Percentiles rank a stretch among this genome's conserved stretches.
These are phyloP conservation scores for Hapalemur alaotrensis DNA, from an alignment of 2,797 vertebrate species.

Conservation along the genomic window DNA sequence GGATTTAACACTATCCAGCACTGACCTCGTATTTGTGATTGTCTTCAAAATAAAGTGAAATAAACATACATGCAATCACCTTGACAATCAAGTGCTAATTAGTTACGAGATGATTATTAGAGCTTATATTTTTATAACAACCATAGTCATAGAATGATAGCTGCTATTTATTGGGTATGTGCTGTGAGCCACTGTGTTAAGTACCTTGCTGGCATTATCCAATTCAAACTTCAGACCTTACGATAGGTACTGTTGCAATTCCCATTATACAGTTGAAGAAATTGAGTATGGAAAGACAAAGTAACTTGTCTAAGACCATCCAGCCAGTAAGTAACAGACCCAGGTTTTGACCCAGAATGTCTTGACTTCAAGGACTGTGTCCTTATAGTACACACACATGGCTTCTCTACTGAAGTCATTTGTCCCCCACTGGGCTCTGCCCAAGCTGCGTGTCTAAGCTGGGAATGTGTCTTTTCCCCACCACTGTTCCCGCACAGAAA, in stretches of 20 bases:
- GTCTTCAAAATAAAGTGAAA: neutral
- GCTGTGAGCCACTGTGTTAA: neutral
- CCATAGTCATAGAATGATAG: neutral
- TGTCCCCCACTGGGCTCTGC: accelerated
- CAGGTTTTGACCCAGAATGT: neutral
- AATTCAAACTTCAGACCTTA: neutral
- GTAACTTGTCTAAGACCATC: neutral
- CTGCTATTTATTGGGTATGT: neutral
- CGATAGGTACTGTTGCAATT: neutral
- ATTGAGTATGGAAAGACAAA: neutral
- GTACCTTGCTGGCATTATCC: neutral
- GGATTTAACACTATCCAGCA: neutral
- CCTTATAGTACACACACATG: neutral
- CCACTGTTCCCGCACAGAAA: too few species aligned
- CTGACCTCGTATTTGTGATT: neutral
- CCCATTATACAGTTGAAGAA: neutral
- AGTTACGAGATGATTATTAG: neutral
- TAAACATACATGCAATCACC: neutral
- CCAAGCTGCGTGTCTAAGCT: neutral
- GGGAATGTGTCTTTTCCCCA: neutral
- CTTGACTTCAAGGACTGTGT: neutral
- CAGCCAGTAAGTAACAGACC: neutral
- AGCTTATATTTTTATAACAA: neutral
- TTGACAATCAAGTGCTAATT: neutral
- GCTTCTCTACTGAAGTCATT: neutral